These are phyloP conservation scores for Oophaga pumilio DNA, from an alignment of 2,113 vertebrate species.

Conservation along the genomic window DNA sequence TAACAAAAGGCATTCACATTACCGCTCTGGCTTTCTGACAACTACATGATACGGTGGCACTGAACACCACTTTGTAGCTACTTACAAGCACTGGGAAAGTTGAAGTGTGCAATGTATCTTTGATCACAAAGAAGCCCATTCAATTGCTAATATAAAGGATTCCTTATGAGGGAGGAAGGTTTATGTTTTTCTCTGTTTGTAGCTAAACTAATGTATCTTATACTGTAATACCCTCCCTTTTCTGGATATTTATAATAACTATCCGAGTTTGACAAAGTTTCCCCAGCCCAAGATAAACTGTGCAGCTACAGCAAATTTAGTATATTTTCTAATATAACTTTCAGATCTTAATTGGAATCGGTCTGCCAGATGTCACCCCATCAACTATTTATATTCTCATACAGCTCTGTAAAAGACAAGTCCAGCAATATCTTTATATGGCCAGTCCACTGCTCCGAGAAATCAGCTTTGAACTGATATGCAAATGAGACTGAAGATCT, in stretches of 20 bases:
- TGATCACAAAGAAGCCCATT: conserved; percentile 45
- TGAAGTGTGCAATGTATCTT: conserved; percentile 52
- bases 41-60: conserved; percentile 46
- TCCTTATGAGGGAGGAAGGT: conserved; percentile 42
- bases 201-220: conserved; percentile 48
- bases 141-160: conserved; percentile 47
- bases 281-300: neutral
- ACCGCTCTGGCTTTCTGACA: conserved; percentile 48
- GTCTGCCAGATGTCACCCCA: too few species aligned
- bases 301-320: too few species aligned
- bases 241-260: conserved; percentile 14
- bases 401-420: too few species aligned
- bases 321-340: too few species aligned
- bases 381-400: too few species aligned
- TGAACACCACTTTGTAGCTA: conserved; percentile 54
- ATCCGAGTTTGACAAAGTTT: neutral
- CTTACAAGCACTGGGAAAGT: conserved; percentile 53
- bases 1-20: conserved; percentile 53
- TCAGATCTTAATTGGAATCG: too few species aligned
- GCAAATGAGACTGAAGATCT: too few species aligned
- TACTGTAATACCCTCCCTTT: conserved; percentile 32
- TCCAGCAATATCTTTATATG: too few species aligned
- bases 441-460: too few species aligned
- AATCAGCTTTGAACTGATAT: too few species aligned
- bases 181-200: conserved; percentile 30